These are phyloP conservation scores for Crenuchus spilurus DNA, from an alignment of 2,797 vertebrate genomes.

Conservation along the genomic window DNA sequence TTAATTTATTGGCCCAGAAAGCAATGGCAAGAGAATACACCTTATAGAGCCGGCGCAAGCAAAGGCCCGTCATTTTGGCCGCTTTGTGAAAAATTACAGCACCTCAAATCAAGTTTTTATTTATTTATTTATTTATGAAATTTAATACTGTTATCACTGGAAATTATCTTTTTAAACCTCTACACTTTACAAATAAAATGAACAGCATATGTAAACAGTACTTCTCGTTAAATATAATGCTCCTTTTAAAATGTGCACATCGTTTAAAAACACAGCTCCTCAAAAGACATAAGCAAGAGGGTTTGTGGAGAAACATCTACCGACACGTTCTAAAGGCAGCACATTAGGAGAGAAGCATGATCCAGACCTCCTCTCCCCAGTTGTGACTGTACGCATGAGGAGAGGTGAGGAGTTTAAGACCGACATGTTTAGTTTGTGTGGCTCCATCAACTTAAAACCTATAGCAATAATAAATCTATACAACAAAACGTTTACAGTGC, in stretches of 20 bases:
- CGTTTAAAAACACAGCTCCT: slow-evolving; percentile 55
- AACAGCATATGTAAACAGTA: slow-evolving; percentile 78
- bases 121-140: slow-evolving; percentile 80
- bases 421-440: slow-evolving; percentile 55
- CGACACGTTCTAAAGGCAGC: slow-evolving; percentile 35
- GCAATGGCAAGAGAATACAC: slow-evolving; percentile 36
- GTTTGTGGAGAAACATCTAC: slow-evolving; percentile 40
- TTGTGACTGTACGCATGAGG: slow-evolving; percentile 17
- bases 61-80: slow-evolving; percentile 20
- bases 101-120: slow-evolving; percentile 56
- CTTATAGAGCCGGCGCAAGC: slow-evolving; percentile 43
- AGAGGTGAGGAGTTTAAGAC: slow-evolving; percentile 27
- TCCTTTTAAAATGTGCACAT: slow-evolving; percentile 64
- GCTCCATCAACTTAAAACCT: slow-evolving; percentile 53
- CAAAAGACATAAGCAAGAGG: slow-evolving; percentile 38
- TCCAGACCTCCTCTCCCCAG: slow-evolving; percentile 33
- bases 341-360: slow-evolving; percentile 6
- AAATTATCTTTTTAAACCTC: slow-evolving; percentile 77
- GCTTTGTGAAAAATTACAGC: slow-evolving; percentile 50
- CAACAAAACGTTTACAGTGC: slow-evolving; percentile 68
- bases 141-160: slow-evolving; percentile 81
- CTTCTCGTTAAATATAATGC: slow-evolving; percentile 58
- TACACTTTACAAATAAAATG: slow-evolving; percentile 80
- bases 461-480: slow-evolving; percentile 59
- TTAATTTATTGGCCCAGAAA: slow-evolving; percentile 53